Evolutionary conservation across 2,888 invertebrate species (phyloP), one percentile per base, ranked within the genome.

Genomic region (Hypomecis atomaria): DNA sequence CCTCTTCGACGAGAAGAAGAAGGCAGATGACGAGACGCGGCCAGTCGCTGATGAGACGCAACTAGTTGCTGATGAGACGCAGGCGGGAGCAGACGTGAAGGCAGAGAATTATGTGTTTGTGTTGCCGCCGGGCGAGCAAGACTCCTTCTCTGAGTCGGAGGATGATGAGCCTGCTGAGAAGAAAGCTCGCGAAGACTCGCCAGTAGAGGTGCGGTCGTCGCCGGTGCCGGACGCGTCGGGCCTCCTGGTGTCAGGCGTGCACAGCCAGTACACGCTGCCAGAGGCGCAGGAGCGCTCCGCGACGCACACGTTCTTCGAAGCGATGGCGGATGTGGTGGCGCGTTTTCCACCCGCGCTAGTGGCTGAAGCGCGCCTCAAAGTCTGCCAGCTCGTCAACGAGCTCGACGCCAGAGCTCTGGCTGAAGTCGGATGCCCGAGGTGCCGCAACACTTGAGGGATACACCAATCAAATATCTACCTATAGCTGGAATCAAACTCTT

Each of bases 251-350:
- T 38, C 38, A 4, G 38, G 4, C 7, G 7, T 9, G 38, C 9
- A 38, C 23, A 23, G 23, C 23, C 38, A 38, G 37, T 58, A 58
- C 11, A 8, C 50, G 23, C 23, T 23, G 23, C 23, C 23, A 23
- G 23, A 23, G 23, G 23, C 23, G 23, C 23, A 23, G 0, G 44
- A 53, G 0, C 47, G 48, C 9, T 59, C 70, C 4, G 47, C 64
- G 0, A 48, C 54, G n/a, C 66, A 71, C 44, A 67, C 66, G 59
- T 67, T 69, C 40, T 71, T 71, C 44, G 69, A 69, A 10, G 62
- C 66, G 4, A 66, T 71, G 71, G 71, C 71, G 36, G 71, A 69
- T 59, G 62, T 67, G 7, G 71, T 69, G 48, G 59, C 53, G 6
- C 55, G 54, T 43, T 66, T 71, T 8, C 69, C 71, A n/a, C 59